Percentiles rank a stretch among this genome's conserved stretches.
Evolutionary conservation across 64 coral and sea anemone genomes (phyloP).

Genomic region (Actinia equina): DNA sequence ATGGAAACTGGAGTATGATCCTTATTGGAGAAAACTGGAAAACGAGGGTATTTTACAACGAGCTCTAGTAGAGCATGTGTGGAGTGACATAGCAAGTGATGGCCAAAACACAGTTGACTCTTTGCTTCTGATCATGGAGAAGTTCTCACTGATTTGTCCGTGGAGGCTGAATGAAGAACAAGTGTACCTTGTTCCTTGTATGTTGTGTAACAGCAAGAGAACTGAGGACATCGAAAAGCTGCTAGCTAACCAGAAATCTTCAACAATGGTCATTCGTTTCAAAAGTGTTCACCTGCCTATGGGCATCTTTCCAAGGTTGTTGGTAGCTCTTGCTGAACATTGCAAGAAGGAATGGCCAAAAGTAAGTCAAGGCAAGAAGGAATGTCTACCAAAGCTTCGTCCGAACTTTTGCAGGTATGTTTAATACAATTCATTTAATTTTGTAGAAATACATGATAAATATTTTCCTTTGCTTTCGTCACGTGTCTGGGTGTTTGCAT

Average conservation of each 20-base stretch:
- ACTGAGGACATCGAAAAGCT: not conserved
- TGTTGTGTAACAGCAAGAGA: conserved; percentile 18
- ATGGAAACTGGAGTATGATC: not conserved
- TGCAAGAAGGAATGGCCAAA: not conserved
- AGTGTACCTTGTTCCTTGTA: conserved; percentile 44
- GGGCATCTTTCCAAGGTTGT: not conserved
- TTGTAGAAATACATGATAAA: not conserved
- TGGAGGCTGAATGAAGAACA: conserved; percentile 19
- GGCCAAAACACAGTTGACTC: not conserved
- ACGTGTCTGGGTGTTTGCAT: no score
- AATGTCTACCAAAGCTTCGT: not conserved
- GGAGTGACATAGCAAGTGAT: conserved; percentile 14
- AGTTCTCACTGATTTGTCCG: conserved; percentile 42
- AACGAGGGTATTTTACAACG: conserved; percentile 9
- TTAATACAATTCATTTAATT: not conserved
- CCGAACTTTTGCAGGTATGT: not conserved
- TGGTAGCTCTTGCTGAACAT: not conserved
- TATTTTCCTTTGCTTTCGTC: not conserved
- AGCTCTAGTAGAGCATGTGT: conserved; percentile 33
- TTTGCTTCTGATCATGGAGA: conserved; percentile 58
- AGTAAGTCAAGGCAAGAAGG: not conserved
- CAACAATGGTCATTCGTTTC: not conserved
- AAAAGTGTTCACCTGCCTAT: not conserved
- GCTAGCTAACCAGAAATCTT: not conserved
- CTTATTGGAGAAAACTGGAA: conserved; percentile 42